Base-by-base conservation (phyloP, 2,888 invertebrate species). In the Pandemis corylana region DNA sequence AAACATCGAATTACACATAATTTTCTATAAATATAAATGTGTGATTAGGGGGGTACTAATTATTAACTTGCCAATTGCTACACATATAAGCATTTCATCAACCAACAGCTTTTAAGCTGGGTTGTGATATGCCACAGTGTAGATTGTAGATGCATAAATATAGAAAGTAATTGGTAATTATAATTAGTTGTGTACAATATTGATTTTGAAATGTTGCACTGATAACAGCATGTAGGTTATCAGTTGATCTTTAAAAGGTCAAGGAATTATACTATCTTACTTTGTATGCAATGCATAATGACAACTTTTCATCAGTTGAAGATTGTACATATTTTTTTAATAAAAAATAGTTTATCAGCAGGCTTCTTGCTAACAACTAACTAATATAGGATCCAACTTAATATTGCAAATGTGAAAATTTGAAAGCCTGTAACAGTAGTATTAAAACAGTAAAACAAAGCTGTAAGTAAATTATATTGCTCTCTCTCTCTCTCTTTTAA, bases 161-260 rank as follows among this genome's bases (percentile, higher is more conserved):
- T 28, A 59, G 59, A 59, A 59, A 59, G 59, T 28, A 59, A 28
- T 20, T 56, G 9, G 56, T 56, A 13, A 49, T 63, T 7, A 12
- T 7, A 15, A 44, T 65, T 59, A 46, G n/a, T 44, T 64, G 4
- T 28, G 15, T 65, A 44, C 44, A 56, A 56, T 71, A 28, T 65
- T 62, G n/a, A 12, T 12, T 59, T 15, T 56, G 44, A 44, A 65
- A 59, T 65, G 44, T 7, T 56, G 13, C 5, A 7, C 12, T 72
- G 72, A 68, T 63, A 68, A 28, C n/a, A 53, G 49, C 56, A 28
- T 62, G 20, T 68, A 28, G 36, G 53, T 64, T 68, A 72, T 72
- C 72, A 46, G 42, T 64, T 64, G 46, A 46, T 44, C 61, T 65
- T 53, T 67, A 42, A 51, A 67, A 63, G 63, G 68, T 72, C 68